Base-by-base conservation (phyloP, 2,113 vertebrate genomes). In the Anoplopoma fimbria region DNA sequence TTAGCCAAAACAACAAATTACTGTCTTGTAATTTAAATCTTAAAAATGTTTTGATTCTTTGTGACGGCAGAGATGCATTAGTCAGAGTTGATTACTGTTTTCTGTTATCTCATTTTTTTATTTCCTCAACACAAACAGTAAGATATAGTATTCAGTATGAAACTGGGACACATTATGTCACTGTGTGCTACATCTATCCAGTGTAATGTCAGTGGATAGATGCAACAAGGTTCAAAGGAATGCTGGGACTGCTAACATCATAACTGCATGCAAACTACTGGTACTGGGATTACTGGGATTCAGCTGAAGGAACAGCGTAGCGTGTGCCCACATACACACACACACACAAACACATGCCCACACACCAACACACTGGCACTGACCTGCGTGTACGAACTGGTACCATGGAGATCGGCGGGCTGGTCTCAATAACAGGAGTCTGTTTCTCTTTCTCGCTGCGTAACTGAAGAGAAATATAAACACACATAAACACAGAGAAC, bases 391-490 rank as follows among this genome's bases (percentile, higher is more conserved):
- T 64, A 67, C 95, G 94, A 42, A 85, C 47, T 51, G 94, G 94
- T 80, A 93, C 93, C 82, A 92, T 90, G 82, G 95, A 90, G 83
- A 94, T 92, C 3, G 86, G 92, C 7, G 92, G 87, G 64, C 85
- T 94, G 80, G 91, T 94, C 84, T 95, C 95, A 81, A 96, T 95
- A 89, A 96, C 90, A 69, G 94, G 91, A 47, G 92, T 77, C 88
- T 95, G 90, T 90, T 95, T 96, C 90, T 93, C 93, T 73, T 91
- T 95, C 93, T 96, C 93, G 33, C 87, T 93, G 82, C 95, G 95
- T 90, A 96, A 84, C 96, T 96, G 88, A 87, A 84, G 78, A 89
- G 69, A 74, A 83, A 91, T 79, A 92, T 87, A 91, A 90, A 91
- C 87, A 91, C 73, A 84, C 63, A 92, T 78, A 86, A 91, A 88